Evolutionary conservation across 2,888 invertebrate genomes (phyloP), one percentile per base, ranked within the genome.

Genomic region (Agrotis clavis): DNA sequence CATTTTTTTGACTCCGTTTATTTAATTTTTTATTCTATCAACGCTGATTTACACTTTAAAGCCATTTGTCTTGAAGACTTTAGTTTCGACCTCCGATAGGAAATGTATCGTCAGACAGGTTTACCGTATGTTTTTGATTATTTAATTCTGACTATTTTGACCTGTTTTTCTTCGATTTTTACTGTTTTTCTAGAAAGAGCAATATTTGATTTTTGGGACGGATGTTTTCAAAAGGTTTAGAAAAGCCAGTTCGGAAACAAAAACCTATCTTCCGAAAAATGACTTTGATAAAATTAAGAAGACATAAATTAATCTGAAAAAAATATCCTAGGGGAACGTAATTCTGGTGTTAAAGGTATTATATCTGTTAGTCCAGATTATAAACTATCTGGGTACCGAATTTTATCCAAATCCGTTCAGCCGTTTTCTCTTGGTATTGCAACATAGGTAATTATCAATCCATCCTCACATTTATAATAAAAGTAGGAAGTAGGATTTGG

Each of bases 1-100:
- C 74, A 62, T 79, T 73, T 82, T 82, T 83, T 79, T 83, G 30
- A 19, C 6, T n/a, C 13, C 54, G 14, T 56, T 83, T 67, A 83
- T 79, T 72, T 61, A 79, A 73, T 79, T 79, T 79, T 79, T 67
- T 72, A 79, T 78, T 82, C 79, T 35, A 5, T 53, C 13, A n/a
- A 47, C 48, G 9, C 13, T 35, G 59, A 64, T 79, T 79, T 63
- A 53, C 80, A 79, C 48, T 72, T 83, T 60, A 18, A 30, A n/a
- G 54, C 64, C 19, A 78, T 79, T 56, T 79, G 18, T 79, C 66
- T 77, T 59, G n/a, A 16, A 14, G 71, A 59, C 59, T 72, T 62
- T 54, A 47, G 30, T 13, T 14, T 71, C 60, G 51, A 65, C 51
- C 80, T 72, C 83, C 21, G 57, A 51, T 30, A 64, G 51, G 77